These are phyloP conservation scores for Synanthedon tipuliformis DNA, from an alignment of 2,888 invertebrate species.

Conservation along the genomic window DNA sequence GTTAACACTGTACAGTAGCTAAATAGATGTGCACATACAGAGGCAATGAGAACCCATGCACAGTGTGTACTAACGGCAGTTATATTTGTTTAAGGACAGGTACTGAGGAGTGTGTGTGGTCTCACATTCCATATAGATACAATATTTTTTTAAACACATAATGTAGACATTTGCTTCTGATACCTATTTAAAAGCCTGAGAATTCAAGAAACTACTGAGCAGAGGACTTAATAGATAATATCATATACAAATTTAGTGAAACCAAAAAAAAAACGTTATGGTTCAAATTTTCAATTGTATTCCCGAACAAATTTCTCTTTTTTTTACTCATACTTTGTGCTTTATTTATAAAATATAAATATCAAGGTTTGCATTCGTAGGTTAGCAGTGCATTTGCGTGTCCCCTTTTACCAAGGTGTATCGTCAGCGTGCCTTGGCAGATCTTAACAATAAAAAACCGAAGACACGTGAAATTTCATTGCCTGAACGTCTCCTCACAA, in stretches of 20 bases:
- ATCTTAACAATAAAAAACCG: background rate
- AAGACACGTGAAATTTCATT: conserved; percentile 26
- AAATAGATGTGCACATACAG: conserved; percentile 44
- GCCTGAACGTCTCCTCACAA: conserved; percentile 26
- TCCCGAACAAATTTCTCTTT: too few species aligned
- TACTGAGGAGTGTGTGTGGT: conserved; percentile 53
- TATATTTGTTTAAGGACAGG: conserved; percentile 50
- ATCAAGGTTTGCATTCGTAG: too few species aligned
- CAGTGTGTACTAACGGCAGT: conserved; percentile 34
- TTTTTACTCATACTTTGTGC: too few species aligned
- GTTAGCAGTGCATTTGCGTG: too few species aligned
- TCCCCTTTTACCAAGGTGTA: background rate
- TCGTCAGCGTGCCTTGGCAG: background rate
- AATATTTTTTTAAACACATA: too few species aligned
- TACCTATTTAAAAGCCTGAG: too few species aligned
- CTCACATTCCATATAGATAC: conserved; percentile 12
- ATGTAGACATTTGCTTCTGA: too few species aligned
- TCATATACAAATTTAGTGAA: too few species aligned
- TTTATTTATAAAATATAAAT: too few species aligned
- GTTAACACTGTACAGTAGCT: conserved; percentile 45
- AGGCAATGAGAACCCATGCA: conserved; percentile 30
- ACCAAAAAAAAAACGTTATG: background rate
- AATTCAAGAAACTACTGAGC: too few species aligned
- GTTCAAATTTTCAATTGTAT: too few species aligned
- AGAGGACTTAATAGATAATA: too few species aligned